These are phyloP conservation scores for Drosophila birchii DNA, from an alignment of 2,888 invertebrate genomes.

Conservation along the genomic window DNA sequence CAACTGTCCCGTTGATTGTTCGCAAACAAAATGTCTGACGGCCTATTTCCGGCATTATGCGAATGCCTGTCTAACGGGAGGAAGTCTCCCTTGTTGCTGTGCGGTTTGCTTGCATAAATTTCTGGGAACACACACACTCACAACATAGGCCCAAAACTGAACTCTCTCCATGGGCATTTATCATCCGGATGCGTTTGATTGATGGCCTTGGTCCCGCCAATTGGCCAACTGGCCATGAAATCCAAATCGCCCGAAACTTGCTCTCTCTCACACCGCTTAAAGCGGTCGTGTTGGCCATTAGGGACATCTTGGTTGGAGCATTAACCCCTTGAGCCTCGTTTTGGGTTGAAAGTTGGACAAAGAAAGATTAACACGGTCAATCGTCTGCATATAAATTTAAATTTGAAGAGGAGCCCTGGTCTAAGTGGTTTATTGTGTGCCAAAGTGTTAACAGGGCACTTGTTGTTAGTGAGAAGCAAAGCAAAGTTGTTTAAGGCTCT, in stretches of 20 bases:
- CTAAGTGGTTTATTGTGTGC: conserved; percentile 5
- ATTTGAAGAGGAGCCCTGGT: not conserved
- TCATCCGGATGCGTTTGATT: conserved; percentile 44
- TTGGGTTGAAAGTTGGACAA: conserved; percentile 5
- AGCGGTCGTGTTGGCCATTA: conserved; percentile 42
- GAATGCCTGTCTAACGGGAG: not conserved
- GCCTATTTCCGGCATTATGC: conserved; percentile 25
- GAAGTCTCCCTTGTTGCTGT: conserved; percentile 3
- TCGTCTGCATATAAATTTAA: conserved; percentile 41
- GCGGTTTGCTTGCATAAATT: conserved; percentile 51
- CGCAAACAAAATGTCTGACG: conserved; percentile 43
- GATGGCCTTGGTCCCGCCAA: conserved; percentile 21
- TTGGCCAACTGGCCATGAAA: conserved; percentile 17
- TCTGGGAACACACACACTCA: conserved; percentile 9
- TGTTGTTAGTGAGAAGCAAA: not conserved
- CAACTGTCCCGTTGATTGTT: conserved; percentile 19
- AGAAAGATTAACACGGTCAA: conserved; percentile 25
- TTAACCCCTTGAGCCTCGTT: conserved; percentile 27
- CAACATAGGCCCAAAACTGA: not conserved
- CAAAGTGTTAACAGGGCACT: conserved; percentile 5
- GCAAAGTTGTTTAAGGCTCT: not conserved
- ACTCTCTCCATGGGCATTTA: conserved; percentile 44
- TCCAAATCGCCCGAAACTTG: not conserved
- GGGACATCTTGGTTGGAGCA: conserved; percentile 36
- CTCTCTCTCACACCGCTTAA: conserved; percentile 19